phyloP scores from a whole-genome alignment of 2,888 invertebrate species.

The Chrysomela aeneicollis region DNA sequence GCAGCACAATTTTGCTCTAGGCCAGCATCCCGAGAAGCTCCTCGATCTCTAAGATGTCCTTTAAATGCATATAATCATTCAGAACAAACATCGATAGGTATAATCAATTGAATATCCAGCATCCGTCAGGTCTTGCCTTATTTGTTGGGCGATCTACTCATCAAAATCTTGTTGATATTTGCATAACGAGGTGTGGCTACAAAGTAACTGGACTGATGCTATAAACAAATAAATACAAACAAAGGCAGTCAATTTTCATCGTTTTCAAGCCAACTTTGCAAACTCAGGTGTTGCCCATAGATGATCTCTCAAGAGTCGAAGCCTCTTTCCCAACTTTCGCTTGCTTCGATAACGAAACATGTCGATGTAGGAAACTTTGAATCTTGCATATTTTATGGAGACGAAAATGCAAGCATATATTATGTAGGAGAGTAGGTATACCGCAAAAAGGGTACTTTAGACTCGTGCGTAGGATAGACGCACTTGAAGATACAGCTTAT shows the following conservation, averaged over 20 bases:
- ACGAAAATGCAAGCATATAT: slow-evolving; percentile 60
- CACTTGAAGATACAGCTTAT: slow-evolving; percentile 33
- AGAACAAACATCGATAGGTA: slow-evolving; percentile 19
- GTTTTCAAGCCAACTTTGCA: no score
- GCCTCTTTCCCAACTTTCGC: slow-evolving; percentile 24
- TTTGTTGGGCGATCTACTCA: neutral
- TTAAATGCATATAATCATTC: slow-evolving; percentile 26
- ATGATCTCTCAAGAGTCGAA: neutral
- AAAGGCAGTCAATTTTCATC: no score
- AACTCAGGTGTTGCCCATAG: no score
- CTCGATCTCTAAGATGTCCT: slow-evolving; percentile 12
- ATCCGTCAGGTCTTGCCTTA: slow-evolving; percentile 6
- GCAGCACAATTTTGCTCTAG: slow-evolving; percentile 18
- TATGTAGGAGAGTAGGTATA: slow-evolving; percentile 53
- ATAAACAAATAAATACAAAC: no score
- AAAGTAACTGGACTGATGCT: no score
- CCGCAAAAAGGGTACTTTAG: neutral
- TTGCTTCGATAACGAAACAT: slow-evolving; percentile 56
- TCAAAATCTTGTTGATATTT: no score
- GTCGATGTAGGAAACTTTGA: slow-evolving; percentile 49
- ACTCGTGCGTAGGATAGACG: slow-evolving; percentile 41
- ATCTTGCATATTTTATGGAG: slow-evolving; percentile 58
- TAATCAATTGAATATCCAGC: slow-evolving; percentile 11
- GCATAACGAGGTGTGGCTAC: no score
- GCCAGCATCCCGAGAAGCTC: slow-evolving; percentile 1